A percentile compares a stretch with the other conserved stretches of the same genome.
phyloP scores from a whole-genome alignment of 2,113 vertebrate species.

The Struthio camelus region DNA sequence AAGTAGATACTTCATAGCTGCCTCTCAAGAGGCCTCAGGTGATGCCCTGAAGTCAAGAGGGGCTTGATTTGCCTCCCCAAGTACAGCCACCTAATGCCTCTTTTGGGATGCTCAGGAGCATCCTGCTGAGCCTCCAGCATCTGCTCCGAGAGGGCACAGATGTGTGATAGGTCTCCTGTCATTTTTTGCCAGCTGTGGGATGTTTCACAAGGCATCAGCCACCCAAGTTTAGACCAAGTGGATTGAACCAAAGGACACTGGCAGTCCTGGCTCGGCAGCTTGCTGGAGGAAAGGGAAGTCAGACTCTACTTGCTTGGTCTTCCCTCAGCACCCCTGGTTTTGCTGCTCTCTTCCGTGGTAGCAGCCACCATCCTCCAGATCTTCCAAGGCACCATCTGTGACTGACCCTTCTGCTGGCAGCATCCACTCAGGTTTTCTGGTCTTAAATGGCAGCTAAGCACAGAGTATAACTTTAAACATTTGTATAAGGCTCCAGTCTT shows the following conservation, averaged over 20 bases:
- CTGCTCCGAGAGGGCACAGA: background rate
- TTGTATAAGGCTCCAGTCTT: background rate
- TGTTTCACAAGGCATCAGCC: background rate
- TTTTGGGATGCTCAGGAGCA: background rate
- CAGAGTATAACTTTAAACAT: background rate
- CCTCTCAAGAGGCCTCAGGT: background rate
- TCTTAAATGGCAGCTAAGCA: background rate
- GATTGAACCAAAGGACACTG: background rate
- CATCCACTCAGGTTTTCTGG: background rate
- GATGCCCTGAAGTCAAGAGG: background rate
- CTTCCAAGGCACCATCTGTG: background rate
- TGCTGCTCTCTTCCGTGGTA: background rate
- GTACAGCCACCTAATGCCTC: no score
- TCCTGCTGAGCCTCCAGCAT: background rate
- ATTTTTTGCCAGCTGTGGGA: background rate
- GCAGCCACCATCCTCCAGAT: background rate
- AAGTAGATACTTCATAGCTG: background rate
- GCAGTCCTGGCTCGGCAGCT: background rate
- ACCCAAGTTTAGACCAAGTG: background rate
- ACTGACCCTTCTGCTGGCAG: background rate
- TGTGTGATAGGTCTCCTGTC: background rate
- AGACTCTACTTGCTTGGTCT: slow-evolving; percentile 30
- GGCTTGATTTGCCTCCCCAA: background rate
- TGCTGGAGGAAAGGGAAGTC: slow-evolving; percentile 36
- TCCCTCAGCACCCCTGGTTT: slow-evolving; percentile 1